A percentile compares a stretch with the other conserved stretches of the same genome.
phyloP scores from a whole-genome alignment of 2,888 invertebrate species.

The Leucoma salicis region DNA sequence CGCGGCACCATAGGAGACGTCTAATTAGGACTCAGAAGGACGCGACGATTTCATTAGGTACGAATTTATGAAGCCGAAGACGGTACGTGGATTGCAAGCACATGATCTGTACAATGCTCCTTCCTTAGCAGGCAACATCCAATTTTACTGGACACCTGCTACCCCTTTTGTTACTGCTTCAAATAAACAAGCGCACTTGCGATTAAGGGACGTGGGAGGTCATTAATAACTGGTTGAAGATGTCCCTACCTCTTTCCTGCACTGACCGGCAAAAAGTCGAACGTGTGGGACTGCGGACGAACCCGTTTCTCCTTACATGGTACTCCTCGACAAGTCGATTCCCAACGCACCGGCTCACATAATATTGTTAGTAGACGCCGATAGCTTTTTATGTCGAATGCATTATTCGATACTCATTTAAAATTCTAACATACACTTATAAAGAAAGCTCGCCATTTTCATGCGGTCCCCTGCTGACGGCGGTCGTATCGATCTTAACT shows the following conservation, averaged over 20 bases:
- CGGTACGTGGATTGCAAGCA: constrained; percentile 67
- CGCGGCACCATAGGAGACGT: constrained; percentile 38
- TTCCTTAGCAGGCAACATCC: constrained; percentile 52
- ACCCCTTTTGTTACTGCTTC: constrained; percentile 44
- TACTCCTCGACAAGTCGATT: constrained; percentile 70
- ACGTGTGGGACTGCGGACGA: constrained; percentile 80
- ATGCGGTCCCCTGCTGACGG: constrained; percentile 69
- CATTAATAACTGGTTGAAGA: constrained; percentile 49
- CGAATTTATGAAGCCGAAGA: constrained; percentile 64
- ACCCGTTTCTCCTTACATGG: constrained; percentile 80
- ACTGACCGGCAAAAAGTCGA: constrained; percentile 73
- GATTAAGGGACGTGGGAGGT: constrained; percentile 46
- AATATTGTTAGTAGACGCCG: constrained; percentile 78
- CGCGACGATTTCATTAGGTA: constrained; percentile 70
- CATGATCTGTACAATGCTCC: constrained; percentile 70
- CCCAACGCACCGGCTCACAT: constrained; percentile 78
- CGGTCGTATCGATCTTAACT: constrained; percentile 52
- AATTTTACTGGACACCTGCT: constrained; percentile 45
- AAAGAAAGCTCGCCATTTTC: constrained; percentile 78
- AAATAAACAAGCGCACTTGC: constrained; percentile 20
- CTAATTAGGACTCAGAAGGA: constrained; percentile 60
- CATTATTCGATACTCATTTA: constrained; percentile 82
- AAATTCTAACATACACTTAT: constrained; percentile 81
- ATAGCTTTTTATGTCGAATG: constrained; percentile 81
- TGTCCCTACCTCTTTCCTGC: constrained; percentile 68